Evolutionary conservation across 2,888 invertebrate species (phyloP).

Genomic region (Onthophagus sagittarius): DNA sequence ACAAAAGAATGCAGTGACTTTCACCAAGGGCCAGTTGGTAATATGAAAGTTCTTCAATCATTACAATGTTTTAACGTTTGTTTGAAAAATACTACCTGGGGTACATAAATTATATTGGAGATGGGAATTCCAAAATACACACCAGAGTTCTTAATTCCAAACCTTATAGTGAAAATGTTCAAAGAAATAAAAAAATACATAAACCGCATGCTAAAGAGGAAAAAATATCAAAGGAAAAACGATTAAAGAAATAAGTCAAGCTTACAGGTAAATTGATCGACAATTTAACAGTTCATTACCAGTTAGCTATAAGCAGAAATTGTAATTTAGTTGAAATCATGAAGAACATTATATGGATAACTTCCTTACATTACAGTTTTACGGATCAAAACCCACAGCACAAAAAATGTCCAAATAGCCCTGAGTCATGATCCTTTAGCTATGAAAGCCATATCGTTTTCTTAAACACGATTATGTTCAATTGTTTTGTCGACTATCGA

Average conservation of each 20-base stretch:
- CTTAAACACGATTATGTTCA: too few relatives aligned
- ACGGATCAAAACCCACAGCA: constrained; percentile 34
- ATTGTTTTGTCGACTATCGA: too few relatives aligned
- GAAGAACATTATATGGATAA: constrained; percentile 33
- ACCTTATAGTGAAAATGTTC: not conserved
- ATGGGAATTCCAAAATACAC: not conserved
- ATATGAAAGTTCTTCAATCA: not conserved
- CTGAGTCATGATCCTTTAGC: too few relatives aligned
- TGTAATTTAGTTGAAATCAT: constrained; percentile 25
- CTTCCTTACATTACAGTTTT: constrained; percentile 32
- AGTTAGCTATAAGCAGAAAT: constrained; percentile 5
- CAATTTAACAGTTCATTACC: not conserved
- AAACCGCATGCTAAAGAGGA: too few relatives aligned
- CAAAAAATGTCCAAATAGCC: too few relatives aligned
- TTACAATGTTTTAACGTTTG: not conserved
- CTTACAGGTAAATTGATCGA: constrained; percentile 17
- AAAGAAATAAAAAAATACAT: too few relatives aligned
- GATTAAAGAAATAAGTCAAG: not conserved
- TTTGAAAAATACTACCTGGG: not conserved
- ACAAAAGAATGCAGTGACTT: too few relatives aligned
- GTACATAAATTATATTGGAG: constrained; percentile 1
- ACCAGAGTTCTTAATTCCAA: constrained; percentile 1
- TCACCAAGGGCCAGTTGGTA: not conserved
- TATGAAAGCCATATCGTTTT: too few relatives aligned
- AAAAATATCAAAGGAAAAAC: too few relatives aligned